Percentiles rank a stretch among this genome's conserved stretches.
These are phyloP conservation scores for Coremacera marginata DNA, from an alignment of 2,888 invertebrate species.

Conservation along the genomic window DNA sequence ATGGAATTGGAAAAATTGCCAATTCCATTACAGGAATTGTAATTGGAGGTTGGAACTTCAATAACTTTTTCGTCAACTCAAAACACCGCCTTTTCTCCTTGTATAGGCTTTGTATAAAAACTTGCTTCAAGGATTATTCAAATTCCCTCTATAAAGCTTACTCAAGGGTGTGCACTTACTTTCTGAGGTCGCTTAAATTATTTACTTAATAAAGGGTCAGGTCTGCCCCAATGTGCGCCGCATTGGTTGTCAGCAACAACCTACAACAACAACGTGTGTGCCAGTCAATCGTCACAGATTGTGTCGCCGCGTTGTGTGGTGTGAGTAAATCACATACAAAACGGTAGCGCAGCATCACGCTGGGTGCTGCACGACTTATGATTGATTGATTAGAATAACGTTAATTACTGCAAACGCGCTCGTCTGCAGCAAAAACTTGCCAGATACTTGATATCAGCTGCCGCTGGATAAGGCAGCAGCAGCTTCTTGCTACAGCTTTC, in stretches of 20 bases:
- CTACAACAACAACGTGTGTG: neutral
- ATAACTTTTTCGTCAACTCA: no score
- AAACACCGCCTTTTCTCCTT: no score
- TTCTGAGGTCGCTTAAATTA: no score
- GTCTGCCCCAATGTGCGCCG: neutral
- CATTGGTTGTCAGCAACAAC: neutral
- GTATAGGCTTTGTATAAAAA: no score
- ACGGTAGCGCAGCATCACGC: conserved; percentile 1
- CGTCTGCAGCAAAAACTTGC: neutral
- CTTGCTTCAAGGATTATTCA: no score
- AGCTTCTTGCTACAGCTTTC: neutral
- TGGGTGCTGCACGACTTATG: conserved; percentile 45
- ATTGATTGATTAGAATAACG: conserved; percentile 69
- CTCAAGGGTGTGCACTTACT: no score
- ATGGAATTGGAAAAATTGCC: no score
- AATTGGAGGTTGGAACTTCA: no score
- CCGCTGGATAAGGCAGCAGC: neutral
- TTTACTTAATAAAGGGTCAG: no score
- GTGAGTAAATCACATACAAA: neutral
- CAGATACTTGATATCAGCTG: conserved; percentile 7
- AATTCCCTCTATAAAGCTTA: no score
- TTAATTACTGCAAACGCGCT: conserved; percentile 66
- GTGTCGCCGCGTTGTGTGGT: neutral
- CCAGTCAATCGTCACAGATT: neutral
- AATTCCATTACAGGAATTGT: no score